phyloP scores from a whole-genome alignment of 1,140 invertebrate genomes.

The Cydia splendana region DNA sequence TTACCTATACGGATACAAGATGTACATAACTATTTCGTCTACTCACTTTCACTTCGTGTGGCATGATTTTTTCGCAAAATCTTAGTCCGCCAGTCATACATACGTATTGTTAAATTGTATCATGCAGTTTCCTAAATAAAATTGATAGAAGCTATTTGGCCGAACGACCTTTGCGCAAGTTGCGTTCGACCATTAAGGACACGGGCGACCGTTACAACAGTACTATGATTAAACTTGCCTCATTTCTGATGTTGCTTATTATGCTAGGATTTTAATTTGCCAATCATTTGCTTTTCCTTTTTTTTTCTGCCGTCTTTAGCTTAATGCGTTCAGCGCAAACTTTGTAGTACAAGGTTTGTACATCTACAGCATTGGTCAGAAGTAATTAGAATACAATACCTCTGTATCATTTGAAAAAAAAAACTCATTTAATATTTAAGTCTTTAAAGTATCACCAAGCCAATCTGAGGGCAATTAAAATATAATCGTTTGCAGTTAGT shows the following conservation, averaged over 20 bases:
- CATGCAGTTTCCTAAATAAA: conserved; percentile 42
- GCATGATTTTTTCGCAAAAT: neutral
- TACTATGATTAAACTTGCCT: conserved; percentile 36
- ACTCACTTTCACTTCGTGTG: conserved; percentile 23
- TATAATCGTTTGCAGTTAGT: no score
- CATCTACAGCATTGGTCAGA: no score
- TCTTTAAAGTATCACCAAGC: no score
- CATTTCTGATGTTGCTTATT: conserved; percentile 27
- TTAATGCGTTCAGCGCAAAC: neutral
- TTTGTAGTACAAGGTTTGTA: no score
- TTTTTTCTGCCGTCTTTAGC: neutral
- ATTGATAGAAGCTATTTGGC: conserved; percentile 51
- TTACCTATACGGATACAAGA: conserved; percentile 19
- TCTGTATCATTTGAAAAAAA: neutral
- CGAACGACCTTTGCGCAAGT: conserved; percentile 61
- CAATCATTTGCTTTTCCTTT: neutral
- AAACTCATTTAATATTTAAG: no score
- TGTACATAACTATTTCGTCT: conserved; percentile 19
- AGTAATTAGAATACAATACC: neutral
- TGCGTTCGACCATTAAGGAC: conserved; percentile 62
- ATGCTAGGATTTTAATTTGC: neutral
- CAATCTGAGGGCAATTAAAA: no score
- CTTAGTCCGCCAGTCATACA: neutral
- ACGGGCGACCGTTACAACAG: conserved; percentile 55
- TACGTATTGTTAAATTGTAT: conserved; percentile 21